Percentiles rank a stretch among this genome's conserved stretches.
Conservation (phyloP, 2,113 vertebrate genomes). For the Lepisosteus osseus region DNA sequence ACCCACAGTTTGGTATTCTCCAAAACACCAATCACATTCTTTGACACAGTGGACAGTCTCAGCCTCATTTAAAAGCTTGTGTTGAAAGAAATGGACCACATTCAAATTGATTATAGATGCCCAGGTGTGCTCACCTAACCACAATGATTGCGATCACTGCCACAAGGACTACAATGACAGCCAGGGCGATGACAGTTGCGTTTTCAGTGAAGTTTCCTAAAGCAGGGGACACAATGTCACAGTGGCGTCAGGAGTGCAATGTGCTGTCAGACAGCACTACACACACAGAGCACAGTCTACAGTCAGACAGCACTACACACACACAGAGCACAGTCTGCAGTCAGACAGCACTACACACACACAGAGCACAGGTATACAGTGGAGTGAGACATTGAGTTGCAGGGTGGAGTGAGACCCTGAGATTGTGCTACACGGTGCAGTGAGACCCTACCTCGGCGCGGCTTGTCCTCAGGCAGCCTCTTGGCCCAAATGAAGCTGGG, state of each 20-base stretch:
- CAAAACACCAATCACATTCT: too few relatives aligned
- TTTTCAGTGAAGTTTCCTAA: constrained; percentile 57
- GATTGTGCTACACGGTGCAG: too few relatives aligned
- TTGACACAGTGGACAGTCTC: too few relatives aligned
- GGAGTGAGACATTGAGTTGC: not conserved
- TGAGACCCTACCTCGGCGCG: constrained; percentile 31
- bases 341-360: not conserved
- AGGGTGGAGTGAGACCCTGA: too few relatives aligned
- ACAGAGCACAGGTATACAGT: not conserved
- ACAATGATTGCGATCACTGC: constrained; percentile 81
- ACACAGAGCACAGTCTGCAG: too few relatives aligned
- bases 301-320: too few relatives aligned
- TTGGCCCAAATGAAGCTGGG: constrained; percentile 74
- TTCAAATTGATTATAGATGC: too few relatives aligned
- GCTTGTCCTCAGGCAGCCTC: constrained; percentile 68
- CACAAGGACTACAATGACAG: constrained; percentile 72
- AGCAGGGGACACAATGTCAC: constrained; percentile 47
- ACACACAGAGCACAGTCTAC: too few relatives aligned
- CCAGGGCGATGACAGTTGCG: constrained; percentile 77
- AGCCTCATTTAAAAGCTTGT: too few relatives aligned
- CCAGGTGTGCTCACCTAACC: constrained; percentile 69
- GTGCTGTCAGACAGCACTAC: not conserved
- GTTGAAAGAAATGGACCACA: too few relatives aligned
- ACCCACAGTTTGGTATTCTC: too few relatives aligned
- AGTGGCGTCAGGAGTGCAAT: not conserved